Evolutionary conservation across 2,888 invertebrate genomes (phyloP), one percentile per base, ranked within the genome.

Genomic region (Acleris laterana): DNA sequence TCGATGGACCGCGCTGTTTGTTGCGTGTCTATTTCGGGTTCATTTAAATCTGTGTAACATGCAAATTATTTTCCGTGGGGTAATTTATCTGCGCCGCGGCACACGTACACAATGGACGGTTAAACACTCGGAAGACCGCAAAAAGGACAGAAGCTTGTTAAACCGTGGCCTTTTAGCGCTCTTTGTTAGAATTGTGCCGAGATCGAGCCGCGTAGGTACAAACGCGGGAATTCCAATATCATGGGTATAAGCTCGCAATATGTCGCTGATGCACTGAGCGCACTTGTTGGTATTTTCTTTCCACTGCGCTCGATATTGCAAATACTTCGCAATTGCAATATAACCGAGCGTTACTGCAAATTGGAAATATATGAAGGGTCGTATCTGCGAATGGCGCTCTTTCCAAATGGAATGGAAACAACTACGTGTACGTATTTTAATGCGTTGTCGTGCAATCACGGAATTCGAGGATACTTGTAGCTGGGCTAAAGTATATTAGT

Each of bases 201-300:
- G 32, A 32, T 9, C 32, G 22, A 44, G 53, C n/a, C n/a, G 38
- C 38, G 25, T 55, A 53, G 46, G 17, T 50, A 83, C 77, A 77
- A 80, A 72, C 74, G 78, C 77, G 81, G 81, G 85, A 88, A 89
- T 89, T 87, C 86, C 88, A 88, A 89, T 89, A 89, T 85, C 80
- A 77, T 77, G 76, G 81, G 77, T 77, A 83, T 84, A 79, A 81
- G 77, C 83, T 82, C 80, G 82, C 86, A 86, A 87, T 88, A 87
- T 82, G 83, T 81, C 84, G 79, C 74, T 78, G 61, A 66, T 66
- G 61, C 62, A 66, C 80, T 76, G 79, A 78, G 79, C 78, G 76
- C 79, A 75, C 74, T 82, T 77, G 81, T 76, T 76, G 83, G 83
- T 78, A 87, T 88, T 88, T 84, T 81, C 83, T 80, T 85, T 81